Evolutionary conservation across 2,113 vertebrate genomes (phyloP).

Genomic region (Benitochromis conjunctus): DNA sequence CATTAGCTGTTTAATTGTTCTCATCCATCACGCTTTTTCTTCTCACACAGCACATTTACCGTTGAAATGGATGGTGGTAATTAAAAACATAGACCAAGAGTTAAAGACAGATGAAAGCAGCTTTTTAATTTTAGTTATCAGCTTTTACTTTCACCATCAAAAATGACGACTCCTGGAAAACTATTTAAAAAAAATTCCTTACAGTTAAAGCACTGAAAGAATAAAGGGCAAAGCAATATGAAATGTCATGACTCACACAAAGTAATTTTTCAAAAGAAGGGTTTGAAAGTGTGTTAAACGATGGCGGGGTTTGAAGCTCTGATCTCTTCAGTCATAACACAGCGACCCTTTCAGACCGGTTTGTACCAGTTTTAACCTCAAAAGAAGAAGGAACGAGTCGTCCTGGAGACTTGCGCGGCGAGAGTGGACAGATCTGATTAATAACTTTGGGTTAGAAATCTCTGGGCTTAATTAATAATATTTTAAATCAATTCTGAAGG

Average conservation of each 20-base stretch:
- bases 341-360: not conserved
- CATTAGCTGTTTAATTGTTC: not conserved
- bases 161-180: not conserved
- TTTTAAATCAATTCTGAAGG: not conserved
- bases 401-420: not conserved
- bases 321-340: not conserved
- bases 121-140: not conserved
- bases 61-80: not conserved
- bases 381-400: not conserved
- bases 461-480: not conserved
- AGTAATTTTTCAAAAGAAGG: not conserved
- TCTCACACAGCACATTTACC: not conserved
- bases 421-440: not conserved
- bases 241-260: not conserved
- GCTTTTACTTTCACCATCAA: not conserved
- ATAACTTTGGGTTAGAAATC: not conserved
- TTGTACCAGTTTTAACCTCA: not conserved
- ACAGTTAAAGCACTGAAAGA: not conserved
- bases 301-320: not conserved
- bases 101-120: not conserved
- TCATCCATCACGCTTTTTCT: not conserved
- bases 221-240: not conserved
- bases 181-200: fast-evolving
- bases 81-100: not conserved
- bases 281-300: not conserved